These are phyloP conservation scores for Branchinecta sandiegonensis DNA, from an alignment of 2,888 invertebrate genomes.

Conservation along the genomic window DNA sequence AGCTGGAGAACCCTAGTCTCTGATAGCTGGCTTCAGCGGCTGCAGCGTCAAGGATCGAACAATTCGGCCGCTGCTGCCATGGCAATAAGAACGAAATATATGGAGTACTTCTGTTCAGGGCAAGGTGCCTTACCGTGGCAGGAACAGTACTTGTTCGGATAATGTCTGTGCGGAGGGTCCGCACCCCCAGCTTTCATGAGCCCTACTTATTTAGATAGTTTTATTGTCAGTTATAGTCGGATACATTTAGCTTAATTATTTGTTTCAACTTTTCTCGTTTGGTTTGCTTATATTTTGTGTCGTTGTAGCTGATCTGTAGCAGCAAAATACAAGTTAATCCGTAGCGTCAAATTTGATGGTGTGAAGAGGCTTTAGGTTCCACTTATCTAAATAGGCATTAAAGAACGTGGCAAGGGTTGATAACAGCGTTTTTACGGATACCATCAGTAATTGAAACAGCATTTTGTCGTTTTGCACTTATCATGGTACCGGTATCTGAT, in stretches of 20 bases:
- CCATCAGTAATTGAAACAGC: not conserved
- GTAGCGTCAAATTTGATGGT: not conserved
- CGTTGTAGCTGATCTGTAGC: not conserved
- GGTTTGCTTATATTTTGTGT: no score
- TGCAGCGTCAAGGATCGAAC: not conserved
- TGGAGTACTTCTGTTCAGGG: not conserved
- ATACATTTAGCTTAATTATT: not conserved
- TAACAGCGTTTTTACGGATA: no score
- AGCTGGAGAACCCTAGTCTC: not conserved
- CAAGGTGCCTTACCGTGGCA: slow-evolving; percentile 6
- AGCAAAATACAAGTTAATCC: not conserved
- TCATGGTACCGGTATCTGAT: not conserved
- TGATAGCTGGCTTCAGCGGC: slow-evolving; percentile 9
- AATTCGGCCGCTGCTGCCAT: not conserved
- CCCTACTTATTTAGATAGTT: not conserved
- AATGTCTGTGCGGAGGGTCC: not conserved
- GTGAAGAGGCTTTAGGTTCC: not conserved
- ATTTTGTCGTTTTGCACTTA: not conserved
- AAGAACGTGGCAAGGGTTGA: no score
- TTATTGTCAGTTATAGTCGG: not conserved
- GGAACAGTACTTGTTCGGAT: slow-evolving; percentile 11
- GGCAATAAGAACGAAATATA: not conserved
- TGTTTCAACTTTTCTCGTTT: not conserved
- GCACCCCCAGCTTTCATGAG: no score
- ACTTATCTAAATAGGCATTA: not conserved